Percentiles rank a stretch among this genome's conserved stretches.
Evolutionary conservation across 2,888 invertebrate species (phyloP).

Genomic region (Desoria tigrina): DNA sequence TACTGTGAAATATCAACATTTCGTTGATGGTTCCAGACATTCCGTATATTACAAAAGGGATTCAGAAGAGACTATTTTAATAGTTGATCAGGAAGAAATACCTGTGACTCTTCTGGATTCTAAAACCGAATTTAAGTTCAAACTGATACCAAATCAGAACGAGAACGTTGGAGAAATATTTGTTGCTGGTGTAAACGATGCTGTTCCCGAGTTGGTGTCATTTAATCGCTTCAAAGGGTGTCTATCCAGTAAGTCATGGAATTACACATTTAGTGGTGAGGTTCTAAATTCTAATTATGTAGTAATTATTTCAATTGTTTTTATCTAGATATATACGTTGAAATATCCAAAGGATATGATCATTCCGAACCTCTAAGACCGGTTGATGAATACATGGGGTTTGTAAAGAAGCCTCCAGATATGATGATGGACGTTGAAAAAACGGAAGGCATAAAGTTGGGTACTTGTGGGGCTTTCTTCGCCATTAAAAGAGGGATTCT

Average conservation of each 20-base stretch:
- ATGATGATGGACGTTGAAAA: slow-evolving; percentile 85
- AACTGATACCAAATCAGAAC: slow-evolving; percentile 20
- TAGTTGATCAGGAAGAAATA: slow-evolving; percentile 56
- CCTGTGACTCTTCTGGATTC: slow-evolving; percentile 18
- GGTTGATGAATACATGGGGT: slow-evolving; percentile 88
- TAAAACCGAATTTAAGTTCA: slow-evolving; percentile 10
- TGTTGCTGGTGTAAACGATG: slow-evolving; percentile 79
- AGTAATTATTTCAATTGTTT: slow-evolving; percentile 14
- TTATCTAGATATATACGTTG: slow-evolving; percentile 75
- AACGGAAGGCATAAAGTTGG: slow-evolving; percentile 80
- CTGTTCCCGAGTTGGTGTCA: slow-evolving; percentile 74
- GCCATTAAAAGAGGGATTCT: too few relatives aligned
- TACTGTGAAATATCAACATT: slow-evolving; percentile 74
- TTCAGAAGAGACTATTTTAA: slow-evolving; percentile 68
- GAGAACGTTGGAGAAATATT: slow-evolving; percentile 68
- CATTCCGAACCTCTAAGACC: slow-evolving; percentile 79
- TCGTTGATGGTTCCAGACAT: slow-evolving; percentile 78
- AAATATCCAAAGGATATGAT: slow-evolving; percentile 79
- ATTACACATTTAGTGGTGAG: background rate
- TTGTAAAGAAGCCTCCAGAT: slow-evolving; percentile 73
- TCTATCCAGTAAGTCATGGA: slow-evolving; percentile 73
- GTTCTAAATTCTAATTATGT: background rate
- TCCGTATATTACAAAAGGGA: slow-evolving; percentile 71
- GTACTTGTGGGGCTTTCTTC: slow-evolving; percentile 74
- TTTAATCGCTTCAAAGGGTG: slow-evolving; percentile 88